These are phyloP conservation scores for Diadegma fenestrale DNA, from an alignment of 2,888 invertebrate genomes.

Conservation along the genomic window DNA sequence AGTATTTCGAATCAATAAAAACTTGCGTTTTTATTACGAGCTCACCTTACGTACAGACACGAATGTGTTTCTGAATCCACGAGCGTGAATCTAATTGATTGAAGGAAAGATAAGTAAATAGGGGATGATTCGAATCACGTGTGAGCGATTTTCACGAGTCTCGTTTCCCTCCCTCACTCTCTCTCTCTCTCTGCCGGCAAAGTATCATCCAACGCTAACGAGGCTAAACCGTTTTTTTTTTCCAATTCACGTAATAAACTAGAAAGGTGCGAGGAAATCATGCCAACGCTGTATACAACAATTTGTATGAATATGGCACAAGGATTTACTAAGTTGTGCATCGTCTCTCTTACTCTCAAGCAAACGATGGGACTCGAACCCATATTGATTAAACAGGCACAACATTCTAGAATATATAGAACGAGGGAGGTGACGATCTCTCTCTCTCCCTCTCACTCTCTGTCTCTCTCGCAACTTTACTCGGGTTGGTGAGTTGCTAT, in stretches of 20 bases:
- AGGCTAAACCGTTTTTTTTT: conserved; percentile 45
- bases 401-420: conserved; percentile 55
- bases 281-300: conserved; percentile 12
- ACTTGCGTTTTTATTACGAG: conserved; percentile 42
- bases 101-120: conserved; percentile 27
- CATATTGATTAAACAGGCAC: conserved; percentile 64
- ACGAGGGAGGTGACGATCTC: conserved; percentile 36
- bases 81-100: conserved; percentile 21
- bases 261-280: conserved; percentile 20
- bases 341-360: conserved; percentile 27
- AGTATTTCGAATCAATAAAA: conserved; percentile 44
- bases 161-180: conserved; percentile 15
- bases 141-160: conserved; percentile 27
- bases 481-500: conserved; percentile 3
- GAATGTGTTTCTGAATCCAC: not conserved
- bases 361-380: conserved; percentile 60
- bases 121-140: conserved; percentile 13
- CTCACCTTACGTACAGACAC: not conserved
- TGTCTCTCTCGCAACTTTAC: conserved; percentile 19
- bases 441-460: conserved; percentile 35
- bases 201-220: conserved; percentile 32
- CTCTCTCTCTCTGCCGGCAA: conserved; percentile 16
- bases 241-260: conserved; percentile 22
- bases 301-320: conserved; percentile 33
- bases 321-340: conserved; percentile 42